Conservation (phyloP, 1,140 invertebrate genomes). For the Brachionus asplanchnoidis region DNA sequence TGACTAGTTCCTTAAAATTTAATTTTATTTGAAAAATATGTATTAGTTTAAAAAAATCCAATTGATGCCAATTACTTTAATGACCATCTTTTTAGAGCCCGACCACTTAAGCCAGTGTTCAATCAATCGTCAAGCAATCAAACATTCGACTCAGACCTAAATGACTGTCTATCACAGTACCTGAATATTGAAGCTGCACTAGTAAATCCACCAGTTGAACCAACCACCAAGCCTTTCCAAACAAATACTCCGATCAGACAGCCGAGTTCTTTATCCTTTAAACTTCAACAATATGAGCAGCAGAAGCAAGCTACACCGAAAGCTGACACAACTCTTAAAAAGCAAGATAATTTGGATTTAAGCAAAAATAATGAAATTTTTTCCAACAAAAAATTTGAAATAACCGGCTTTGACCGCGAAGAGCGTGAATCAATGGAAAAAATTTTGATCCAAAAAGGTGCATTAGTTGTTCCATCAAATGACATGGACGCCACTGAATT, state of each 20-base stretch:
- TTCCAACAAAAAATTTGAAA: conserved; percentile 14
- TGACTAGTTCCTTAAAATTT: no score
- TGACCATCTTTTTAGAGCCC: background rate
- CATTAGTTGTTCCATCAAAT: background rate
- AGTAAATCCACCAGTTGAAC: background rate
- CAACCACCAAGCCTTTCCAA: background rate
- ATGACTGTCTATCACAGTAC: conserved; percentile 38
- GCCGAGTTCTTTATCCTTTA: background rate
- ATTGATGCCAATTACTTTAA: background rate
- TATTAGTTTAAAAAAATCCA: no score
- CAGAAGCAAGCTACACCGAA: conserved; percentile 1
- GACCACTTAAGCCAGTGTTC: background rate
- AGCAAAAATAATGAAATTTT: conserved; percentile 11
- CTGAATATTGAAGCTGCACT: conserved; percentile 17
- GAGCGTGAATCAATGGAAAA: conserved; percentile 22
- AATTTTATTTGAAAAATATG: no score
- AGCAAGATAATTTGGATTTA: background rate
- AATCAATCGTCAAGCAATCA: conserved; percentile 5
- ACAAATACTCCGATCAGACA: background rate
- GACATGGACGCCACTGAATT: conserved; percentile 4
- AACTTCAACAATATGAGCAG: conserved; percentile 23
- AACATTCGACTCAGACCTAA: conserved; percentile 36
- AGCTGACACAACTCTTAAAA: background rate
- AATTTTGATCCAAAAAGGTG: conserved; percentile 27
- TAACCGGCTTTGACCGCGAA: conserved; percentile 14